Evolutionary conservation across 2,113 vertebrate genomes (phyloP).

Genomic region (Oncorhynchus nerka): DNA sequence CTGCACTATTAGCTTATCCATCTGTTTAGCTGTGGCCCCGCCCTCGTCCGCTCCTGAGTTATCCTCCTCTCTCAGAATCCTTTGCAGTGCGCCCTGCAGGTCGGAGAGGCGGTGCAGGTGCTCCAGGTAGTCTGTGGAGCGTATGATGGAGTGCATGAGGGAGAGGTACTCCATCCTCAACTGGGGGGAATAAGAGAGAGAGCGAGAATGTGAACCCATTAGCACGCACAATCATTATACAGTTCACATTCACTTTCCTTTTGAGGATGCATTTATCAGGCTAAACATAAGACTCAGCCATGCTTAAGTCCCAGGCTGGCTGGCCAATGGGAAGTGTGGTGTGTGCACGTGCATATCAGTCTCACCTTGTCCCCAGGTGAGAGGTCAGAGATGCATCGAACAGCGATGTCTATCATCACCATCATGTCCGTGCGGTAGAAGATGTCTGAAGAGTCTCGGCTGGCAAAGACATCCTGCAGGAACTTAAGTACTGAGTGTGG

Average conservation of each 20-base stretch:
- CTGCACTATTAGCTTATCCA: slow-evolving; percentile 94
- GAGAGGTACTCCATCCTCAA: slow-evolving; percentile 96
- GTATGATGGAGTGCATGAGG: slow-evolving; percentile 92
- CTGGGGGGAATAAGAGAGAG: slow-evolving; percentile 59
- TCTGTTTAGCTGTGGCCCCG: slow-evolving; percentile 84
- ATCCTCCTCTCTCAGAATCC: slow-evolving; percentile 83
- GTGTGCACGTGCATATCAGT: neutral
- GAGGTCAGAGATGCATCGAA: slow-evolving; percentile 94
- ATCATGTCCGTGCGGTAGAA: slow-evolving; percentile 98
- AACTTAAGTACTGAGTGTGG: slow-evolving; percentile 93
- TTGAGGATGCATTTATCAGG: neutral
- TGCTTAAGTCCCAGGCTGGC: too few species aligned
- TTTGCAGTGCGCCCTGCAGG: slow-evolving; percentile 85
- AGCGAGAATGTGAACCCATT: neutral
- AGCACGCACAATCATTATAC: neutral
- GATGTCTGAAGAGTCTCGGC: slow-evolving; percentile 81
- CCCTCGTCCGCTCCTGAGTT: slow-evolving; percentile 73
- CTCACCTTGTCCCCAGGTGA: slow-evolving; percentile 94
- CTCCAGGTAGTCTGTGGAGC: slow-evolving; percentile 90
- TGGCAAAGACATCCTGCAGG: slow-evolving; percentile 91
- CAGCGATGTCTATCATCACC: slow-evolving; percentile 98
- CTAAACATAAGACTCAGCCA: neutral
- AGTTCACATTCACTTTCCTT: neutral
- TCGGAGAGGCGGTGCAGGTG: slow-evolving; percentile 89
- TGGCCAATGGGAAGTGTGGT: too few species aligned